Percentiles rank a stretch among this genome's conserved stretches.
Conservation (phyloP, 2,797 vertebrate species). For the Pangasius djambal region DNA sequence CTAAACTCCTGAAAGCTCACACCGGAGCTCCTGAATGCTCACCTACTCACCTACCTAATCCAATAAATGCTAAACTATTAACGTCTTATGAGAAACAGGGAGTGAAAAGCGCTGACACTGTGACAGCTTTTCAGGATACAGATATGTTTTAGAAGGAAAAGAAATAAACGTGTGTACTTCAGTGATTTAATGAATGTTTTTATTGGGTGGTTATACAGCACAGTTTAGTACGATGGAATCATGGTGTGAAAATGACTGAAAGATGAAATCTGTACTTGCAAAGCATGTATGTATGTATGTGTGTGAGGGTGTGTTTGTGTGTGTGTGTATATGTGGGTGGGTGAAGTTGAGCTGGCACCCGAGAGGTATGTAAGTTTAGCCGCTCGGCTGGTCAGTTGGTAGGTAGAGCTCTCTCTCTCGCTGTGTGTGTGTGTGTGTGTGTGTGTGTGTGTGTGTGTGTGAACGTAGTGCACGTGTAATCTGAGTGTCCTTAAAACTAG, state of each 20-base stretch:
- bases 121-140: not conserved
- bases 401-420: not conserved
- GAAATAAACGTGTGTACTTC: not conserved
- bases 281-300: not conserved
- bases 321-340: conserved; percentile 10
- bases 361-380: conserved; percentile 34
- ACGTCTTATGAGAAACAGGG: not conserved
- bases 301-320: not conserved
- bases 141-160: not conserved
- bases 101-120: not conserved
- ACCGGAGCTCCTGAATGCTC: not conserved
- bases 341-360: conserved; percentile 18
- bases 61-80: conserved; percentile 5
- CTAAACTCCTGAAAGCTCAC: conserved; percentile 4
- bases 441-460: conserved; percentile 16
- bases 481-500: conserved; percentile 30
- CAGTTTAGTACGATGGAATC: not conserved
- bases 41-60: not conserved
- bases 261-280: conserved; percentile 5
- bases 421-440: conserved; percentile 8
- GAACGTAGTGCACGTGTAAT: conserved; percentile 39
- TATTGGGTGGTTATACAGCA: not conserved
- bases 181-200: not conserved
- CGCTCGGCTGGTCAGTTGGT: conserved; percentile 10
- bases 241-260: conserved; percentile 1